A percentile compares a stretch with the other conserved stretches of the same genome.
Conservation (phyloP, 2,888 invertebrate species). For the Habroteleia sp. region DNA sequence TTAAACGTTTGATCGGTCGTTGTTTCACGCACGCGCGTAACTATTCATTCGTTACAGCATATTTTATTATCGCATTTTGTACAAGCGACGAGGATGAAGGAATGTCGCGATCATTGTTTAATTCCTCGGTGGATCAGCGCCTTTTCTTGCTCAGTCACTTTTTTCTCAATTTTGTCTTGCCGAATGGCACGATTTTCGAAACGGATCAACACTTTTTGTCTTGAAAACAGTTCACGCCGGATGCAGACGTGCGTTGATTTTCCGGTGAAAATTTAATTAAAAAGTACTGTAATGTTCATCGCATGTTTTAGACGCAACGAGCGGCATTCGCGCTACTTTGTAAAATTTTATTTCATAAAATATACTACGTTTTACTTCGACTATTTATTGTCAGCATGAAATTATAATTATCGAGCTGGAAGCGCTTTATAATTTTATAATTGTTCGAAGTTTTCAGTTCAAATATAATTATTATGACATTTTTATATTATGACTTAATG, state of each 20-base stretch:
- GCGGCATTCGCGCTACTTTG: background rate
- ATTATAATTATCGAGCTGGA: slow-evolving; percentile 14
- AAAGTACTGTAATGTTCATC: slow-evolving; percentile 1
- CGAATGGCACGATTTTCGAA: background rate
- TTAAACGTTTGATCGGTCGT: slow-evolving; percentile 23
- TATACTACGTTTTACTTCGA: background rate
- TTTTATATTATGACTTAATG: slow-evolving; percentile 19
- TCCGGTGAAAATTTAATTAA: slow-evolving; percentile 15
- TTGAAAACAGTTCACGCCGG: background rate
- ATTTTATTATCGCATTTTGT: slow-evolving; percentile 11
- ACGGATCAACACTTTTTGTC: background rate
- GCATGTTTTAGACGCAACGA: background rate
- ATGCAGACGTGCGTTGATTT: slow-evolving; percentile 3
- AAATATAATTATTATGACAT: slow-evolving; percentile 22
- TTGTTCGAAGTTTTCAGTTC: slow-evolving; percentile 26
- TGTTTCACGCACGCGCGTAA: slow-evolving; percentile 31
- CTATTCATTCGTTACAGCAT: slow-evolving; percentile 25
- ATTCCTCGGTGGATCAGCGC: slow-evolving; percentile 3
- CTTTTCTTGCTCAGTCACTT: slow-evolving; percentile 1
- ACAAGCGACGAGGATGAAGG: background rate
- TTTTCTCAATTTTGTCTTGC: slow-evolving; percentile 1
- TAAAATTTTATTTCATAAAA: slow-evolving; percentile 6
- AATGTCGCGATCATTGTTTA: slow-evolving; percentile 13
- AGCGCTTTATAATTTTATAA: slow-evolving; percentile 21
- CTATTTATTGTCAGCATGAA: slow-evolving; percentile 19